A percentile compares a stretch with the other conserved stretches of the same genome.
These are phyloP conservation scores for Esperia sulphurella DNA, from an alignment of 2,888 invertebrate species.

Conservation along the genomic window DNA sequence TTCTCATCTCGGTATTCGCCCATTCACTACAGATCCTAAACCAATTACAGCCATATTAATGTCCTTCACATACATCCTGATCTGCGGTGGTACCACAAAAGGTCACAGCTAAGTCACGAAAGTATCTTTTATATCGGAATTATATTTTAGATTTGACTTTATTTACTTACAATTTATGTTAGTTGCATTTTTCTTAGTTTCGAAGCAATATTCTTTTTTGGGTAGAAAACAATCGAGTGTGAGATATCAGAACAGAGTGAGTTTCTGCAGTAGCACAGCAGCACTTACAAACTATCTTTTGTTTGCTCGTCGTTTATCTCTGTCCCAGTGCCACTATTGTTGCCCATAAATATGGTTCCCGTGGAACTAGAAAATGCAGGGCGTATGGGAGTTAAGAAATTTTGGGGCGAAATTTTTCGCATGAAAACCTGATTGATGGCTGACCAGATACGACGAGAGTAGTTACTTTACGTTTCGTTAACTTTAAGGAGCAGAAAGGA, in stretches of 20 bases:
- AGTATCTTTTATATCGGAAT: no score
- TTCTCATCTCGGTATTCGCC: slow-evolving; percentile 20
- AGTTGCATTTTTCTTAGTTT: neutral
- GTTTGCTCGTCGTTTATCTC: slow-evolving; percentile 53
- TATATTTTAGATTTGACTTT: no score
- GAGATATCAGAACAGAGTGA: neutral
- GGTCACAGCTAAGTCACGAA: neutral
- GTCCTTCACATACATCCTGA: slow-evolving; percentile 22
- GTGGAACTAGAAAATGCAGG: slow-evolving; percentile 40
- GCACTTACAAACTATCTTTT: slow-evolving; percentile 46
- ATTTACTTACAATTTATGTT: neutral
- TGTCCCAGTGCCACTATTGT: slow-evolving; percentile 47
- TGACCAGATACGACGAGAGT: neutral
- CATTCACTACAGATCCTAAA: slow-evolving; percentile 27
- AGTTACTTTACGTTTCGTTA: no score
- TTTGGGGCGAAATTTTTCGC: slow-evolving; percentile 6
- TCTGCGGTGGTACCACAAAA: slow-evolving; percentile 12
- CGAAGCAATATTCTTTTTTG: neutral
- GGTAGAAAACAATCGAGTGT: neutral
- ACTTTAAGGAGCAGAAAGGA: no score
- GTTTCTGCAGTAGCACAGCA: slow-evolving; percentile 11
- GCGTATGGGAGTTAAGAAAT: slow-evolving; percentile 25
- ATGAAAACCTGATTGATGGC: neutral
- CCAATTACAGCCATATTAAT: slow-evolving; percentile 43
- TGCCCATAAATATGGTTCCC: slow-evolving; percentile 46